phyloP scores from a whole-genome alignment of 1,140 invertebrate genomes.

The Cydia fagiglandana region DNA sequence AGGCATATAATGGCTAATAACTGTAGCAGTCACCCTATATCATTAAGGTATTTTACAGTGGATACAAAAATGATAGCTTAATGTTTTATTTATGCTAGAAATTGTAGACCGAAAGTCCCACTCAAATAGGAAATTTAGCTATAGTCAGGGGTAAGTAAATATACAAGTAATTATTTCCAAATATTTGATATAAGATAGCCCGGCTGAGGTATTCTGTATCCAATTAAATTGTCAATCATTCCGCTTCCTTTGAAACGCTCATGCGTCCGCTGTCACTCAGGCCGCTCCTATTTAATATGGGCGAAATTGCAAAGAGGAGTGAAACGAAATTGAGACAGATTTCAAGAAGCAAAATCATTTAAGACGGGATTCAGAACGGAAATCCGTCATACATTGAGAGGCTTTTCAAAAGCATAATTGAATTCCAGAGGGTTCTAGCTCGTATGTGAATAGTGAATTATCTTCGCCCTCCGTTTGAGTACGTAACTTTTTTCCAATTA shows the following conservation, averaged over 20 bases:
- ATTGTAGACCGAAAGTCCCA: too few relatives aligned
- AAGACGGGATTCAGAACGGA: constrained; percentile 40
- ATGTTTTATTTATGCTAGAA: too few relatives aligned
- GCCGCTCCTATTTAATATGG: constrained; percentile 42
- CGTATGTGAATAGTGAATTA: constrained; percentile 19
- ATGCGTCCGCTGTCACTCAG: constrained; percentile 21
- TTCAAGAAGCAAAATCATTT: constrained; percentile 50
- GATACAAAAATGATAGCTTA: too few relatives aligned
- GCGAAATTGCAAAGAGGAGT: constrained; percentile 41
- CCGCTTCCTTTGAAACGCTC: neutral
- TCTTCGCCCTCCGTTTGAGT: neutral
- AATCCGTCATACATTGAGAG: constrained; percentile 48
- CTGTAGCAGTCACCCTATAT: too few relatives aligned
- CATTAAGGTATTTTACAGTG: too few relatives aligned
- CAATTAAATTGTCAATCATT: neutral
- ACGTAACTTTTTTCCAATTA: constrained; percentile 8
- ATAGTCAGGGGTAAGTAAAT: too few relatives aligned
- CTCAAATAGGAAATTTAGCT: too few relatives aligned
- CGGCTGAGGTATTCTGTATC: neutral
- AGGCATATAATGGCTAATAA: too few relatives aligned
- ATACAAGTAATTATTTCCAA: too few relatives aligned
- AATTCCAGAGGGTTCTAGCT: constrained; percentile 41
- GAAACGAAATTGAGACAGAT: constrained; percentile 50
- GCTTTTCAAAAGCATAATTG: constrained; percentile 49
- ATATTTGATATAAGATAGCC: neutral